Percentiles rank a stretch among this genome's conserved stretches.
phyloP scores from a whole-genome alignment of 2,888 invertebrate species.

The Stenurella melanura region DNA sequence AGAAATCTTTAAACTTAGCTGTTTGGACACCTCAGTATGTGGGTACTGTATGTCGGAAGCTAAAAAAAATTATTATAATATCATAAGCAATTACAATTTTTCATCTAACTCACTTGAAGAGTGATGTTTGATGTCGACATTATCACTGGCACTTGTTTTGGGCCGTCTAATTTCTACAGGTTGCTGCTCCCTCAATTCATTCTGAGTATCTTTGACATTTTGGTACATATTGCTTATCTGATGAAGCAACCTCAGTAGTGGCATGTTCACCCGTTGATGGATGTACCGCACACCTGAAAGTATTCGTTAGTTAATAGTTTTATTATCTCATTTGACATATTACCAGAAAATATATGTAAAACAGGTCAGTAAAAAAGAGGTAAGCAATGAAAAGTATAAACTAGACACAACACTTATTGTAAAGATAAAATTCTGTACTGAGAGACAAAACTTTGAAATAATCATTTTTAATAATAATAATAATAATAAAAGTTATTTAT shows the following conservation, averaged over 20 bases:
- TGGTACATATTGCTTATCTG: slow-evolving; percentile 99
- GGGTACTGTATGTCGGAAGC: slow-evolving; percentile 81
- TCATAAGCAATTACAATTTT: background rate
- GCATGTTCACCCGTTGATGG: slow-evolving; percentile 98
- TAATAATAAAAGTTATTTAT: too few relatives aligned
- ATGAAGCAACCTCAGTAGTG: slow-evolving; percentile 90
- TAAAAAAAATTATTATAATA: slow-evolving; percentile 60
- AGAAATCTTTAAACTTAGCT: slow-evolving; percentile 70
- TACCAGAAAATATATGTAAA: too few relatives aligned
- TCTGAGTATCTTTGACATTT: slow-evolving; percentile 95
- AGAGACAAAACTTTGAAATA: too few relatives aligned
- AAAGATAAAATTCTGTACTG: too few relatives aligned
- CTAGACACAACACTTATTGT: too few relatives aligned
- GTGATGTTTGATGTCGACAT: slow-evolving; percentile 76
- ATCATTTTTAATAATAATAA: too few relatives aligned
- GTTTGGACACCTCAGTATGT: slow-evolving; percentile 74
- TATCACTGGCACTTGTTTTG: slow-evolving; percentile 71
- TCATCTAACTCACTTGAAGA: slow-evolving; percentile 75
- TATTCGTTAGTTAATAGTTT: too few relatives aligned
- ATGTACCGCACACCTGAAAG: slow-evolving; percentile 88
- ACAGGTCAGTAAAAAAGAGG: too few relatives aligned
- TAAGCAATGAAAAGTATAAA: too few relatives aligned
- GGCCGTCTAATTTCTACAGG: slow-evolving; percentile 71
- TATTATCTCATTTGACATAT: too few relatives aligned
- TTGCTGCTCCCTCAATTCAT: slow-evolving; percentile 87